phyloP scores from a whole-genome alignment of 1,140 invertebrate genomes.

The Trichonephila clavata region DNA sequence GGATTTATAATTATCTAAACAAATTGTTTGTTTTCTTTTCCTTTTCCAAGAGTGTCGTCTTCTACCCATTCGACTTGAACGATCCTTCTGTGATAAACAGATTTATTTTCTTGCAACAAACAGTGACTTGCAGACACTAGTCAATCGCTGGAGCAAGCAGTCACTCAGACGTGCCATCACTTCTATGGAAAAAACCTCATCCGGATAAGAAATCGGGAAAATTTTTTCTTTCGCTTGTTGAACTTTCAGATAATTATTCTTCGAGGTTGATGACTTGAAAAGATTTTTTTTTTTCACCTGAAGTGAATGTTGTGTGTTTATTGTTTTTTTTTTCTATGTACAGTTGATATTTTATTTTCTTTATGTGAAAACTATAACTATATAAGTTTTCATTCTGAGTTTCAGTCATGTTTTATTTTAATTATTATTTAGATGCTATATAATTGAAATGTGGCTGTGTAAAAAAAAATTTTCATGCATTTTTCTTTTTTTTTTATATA shows the following conservation, averaged over 20 bases:
- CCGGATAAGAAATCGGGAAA: background rate
- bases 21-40: slow-evolving; percentile 41
- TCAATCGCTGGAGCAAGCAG: slow-evolving; percentile 54
- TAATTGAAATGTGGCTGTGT: background rate
- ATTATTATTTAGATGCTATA: background rate
- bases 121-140: slow-evolving; percentile 70
- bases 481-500: too few species aligned
- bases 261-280: background rate
- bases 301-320: slow-evolving; percentile 35
- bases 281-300: slow-evolving; percentile 1
- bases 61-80: slow-evolving; percentile 15
- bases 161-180: slow-evolving; percentile 66
- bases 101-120: slow-evolving; percentile 75
- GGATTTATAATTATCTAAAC: slow-evolving; percentile 5
- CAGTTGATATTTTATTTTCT: slow-evolving; percentile 46
- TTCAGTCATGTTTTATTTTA: background rate
- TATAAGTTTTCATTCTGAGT: background rate
- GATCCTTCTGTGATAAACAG: slow-evolving; percentile 77
- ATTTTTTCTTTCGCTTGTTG: slow-evolving; percentile 49
- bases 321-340: slow-evolving; percentile 29
- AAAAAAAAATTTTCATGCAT: background rate
- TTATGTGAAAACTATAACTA: background rate
- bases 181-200: slow-evolving; percentile 21
- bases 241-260: slow-evolving; percentile 67
- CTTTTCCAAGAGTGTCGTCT: slow-evolving; percentile 41